phyloP scores from a whole-genome alignment of 1,140 invertebrate species.

The Thrips palmi region DNA sequence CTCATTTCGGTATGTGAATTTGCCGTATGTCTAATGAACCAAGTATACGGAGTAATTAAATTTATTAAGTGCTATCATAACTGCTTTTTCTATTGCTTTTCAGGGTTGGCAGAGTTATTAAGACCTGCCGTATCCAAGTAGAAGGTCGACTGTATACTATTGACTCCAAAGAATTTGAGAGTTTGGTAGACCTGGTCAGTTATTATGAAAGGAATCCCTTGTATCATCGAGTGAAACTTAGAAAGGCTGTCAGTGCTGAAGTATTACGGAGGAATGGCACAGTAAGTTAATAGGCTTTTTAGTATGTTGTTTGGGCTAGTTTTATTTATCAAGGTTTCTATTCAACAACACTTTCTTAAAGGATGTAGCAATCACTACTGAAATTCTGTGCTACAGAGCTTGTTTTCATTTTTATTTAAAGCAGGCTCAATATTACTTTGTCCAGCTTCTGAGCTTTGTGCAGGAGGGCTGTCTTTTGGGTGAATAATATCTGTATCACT shows the following conservation, averaged over 20 bases:
- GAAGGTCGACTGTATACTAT: conserved; percentile 82
- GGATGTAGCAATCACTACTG: no score
- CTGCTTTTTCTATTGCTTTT: conserved; percentile 18
- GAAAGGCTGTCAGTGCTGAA: conserved; percentile 70
- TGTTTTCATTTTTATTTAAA: no score
- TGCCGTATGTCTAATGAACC: background rate
- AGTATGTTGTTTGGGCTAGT: background rate
- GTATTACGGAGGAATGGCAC: conserved; percentile 40
- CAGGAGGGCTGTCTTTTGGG: no score
- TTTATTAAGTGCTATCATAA: conserved; percentile 5
- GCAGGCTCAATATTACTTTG: no score
- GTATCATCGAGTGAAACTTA: conserved; percentile 75
- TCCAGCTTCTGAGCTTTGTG: no score
- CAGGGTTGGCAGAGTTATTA: conserved; percentile 82
- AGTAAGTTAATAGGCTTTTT: conserved; percentile 36
- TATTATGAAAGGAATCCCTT: conserved; percentile 83
- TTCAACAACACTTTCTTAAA: no score
- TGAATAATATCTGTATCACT: no score
- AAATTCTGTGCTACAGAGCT: no score
- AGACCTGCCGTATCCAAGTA: conserved; percentile 83
- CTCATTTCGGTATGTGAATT: conserved; percentile 58
- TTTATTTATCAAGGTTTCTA: no score
- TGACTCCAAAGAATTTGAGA: conserved; percentile 82
- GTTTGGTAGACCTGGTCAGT: conserved; percentile 74
- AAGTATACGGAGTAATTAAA: conserved; percentile 1